Percentiles rank a stretch among this genome's conserved stretches.
Conservation (phyloP, 2,888 invertebrate species). For the Gibbula magus region DNA sequence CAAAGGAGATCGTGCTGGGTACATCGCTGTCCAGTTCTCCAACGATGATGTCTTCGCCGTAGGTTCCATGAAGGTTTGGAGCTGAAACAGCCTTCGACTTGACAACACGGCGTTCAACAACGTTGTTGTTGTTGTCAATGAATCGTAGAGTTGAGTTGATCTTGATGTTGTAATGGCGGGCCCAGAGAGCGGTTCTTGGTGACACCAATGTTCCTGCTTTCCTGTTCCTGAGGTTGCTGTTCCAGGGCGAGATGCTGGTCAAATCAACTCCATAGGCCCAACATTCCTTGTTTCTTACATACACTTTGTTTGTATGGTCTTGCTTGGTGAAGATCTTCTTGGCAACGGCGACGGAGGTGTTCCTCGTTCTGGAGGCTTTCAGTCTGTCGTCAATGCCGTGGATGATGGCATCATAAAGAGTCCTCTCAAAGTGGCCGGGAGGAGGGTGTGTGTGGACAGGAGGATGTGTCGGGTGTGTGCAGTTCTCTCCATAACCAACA, state of each 20-base stretch:
- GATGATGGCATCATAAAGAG: conserved; percentile 43
- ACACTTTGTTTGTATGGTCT: conserved; percentile 48
- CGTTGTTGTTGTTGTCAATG: conserved; percentile 51
- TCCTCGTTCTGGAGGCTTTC: conserved; percentile 30
- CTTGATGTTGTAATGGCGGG: conserved; percentile 53
- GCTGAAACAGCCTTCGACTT: conserved; percentile 35
- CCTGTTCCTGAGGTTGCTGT: conserved; percentile 46
- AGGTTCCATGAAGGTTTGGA: conserved; percentile 24
- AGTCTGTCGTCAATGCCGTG: conserved; percentile 53
- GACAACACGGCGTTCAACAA: conserved; percentile 51
- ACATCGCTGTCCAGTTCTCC: conserved; percentile 58
- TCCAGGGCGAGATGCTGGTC: conserved; percentile 62
- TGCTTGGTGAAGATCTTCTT: conserved; percentile 53
- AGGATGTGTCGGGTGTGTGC: background rate
- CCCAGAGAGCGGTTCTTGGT: conserved; percentile 59
- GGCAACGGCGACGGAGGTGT: conserved; percentile 38
- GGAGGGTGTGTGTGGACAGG: conserved; percentile 25
- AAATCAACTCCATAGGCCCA: conserved; percentile 60
- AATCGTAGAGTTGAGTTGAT: conserved; percentile 53
- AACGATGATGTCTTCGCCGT: conserved; percentile 55
- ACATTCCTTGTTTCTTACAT: conserved; percentile 49
- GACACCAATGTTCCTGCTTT: conserved; percentile 56
- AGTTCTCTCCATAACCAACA: conserved; percentile 6
- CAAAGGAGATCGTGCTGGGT: conserved; percentile 50
- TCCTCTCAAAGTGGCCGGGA: conserved; percentile 34